Percentiles rank a stretch among this genome's conserved stretches.
These are phyloP conservation scores for Himalopsyche phryganea DNA, from an alignment of 1,140 invertebrate genomes.

Conservation along the genomic window DNA sequence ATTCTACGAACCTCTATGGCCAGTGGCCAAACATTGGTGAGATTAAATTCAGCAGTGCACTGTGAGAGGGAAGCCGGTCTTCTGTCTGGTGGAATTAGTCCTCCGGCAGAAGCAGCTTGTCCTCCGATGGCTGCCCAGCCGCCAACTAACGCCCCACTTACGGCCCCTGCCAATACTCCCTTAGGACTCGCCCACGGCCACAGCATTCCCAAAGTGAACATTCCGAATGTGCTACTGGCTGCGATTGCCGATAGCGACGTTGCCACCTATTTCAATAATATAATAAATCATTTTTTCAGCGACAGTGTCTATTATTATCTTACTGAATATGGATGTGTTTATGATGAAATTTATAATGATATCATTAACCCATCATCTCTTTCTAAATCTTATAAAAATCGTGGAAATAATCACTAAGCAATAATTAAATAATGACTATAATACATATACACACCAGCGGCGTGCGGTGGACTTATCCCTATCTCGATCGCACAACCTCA, in stretches of 20 bases:
- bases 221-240: constrained; percentile 77
- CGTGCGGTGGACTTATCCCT: too few species aligned
- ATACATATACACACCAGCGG: too few species aligned
- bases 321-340: too few species aligned
- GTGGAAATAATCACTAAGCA: too few species aligned
- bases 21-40: constrained; percentile 14
- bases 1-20: constrained; percentile 3
- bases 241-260: constrained; percentile 78
- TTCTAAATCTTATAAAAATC: too few species aligned
- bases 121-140: constrained; percentile 57
- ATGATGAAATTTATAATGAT: too few species aligned
- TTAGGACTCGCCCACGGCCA: constrained; percentile 76
- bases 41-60: constrained; percentile 17
- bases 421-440: too few species aligned
- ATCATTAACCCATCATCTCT: too few species aligned
- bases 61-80: constrained; percentile 1
- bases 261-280: constrained; percentile 51
- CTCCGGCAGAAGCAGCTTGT: constrained; percentile 46
- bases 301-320: too few species aligned
- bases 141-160: constrained; percentile 55
- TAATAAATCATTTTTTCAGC: too few species aligned
- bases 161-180: constrained; percentile 57
- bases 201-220: constrained; percentile 82
- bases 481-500: too few species aligned
- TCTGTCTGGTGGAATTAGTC: constrained; percentile 39